Evolutionary conservation across 2,888 invertebrate genomes (phyloP).

Genomic region (Eilema sororculum): DNA sequence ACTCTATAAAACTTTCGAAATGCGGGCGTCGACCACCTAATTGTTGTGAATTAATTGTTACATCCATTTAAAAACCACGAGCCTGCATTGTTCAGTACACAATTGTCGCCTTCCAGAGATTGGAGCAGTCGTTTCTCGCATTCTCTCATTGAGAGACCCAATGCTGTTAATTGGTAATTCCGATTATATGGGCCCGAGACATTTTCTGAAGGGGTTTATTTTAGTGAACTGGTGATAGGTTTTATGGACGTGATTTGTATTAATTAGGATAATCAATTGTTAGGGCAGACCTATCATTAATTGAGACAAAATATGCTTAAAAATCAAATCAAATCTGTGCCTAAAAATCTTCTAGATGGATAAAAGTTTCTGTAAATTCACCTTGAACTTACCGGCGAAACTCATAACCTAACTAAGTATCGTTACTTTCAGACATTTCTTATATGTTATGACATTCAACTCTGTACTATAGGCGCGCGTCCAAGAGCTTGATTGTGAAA

Average conservation of each 20-base stretch:
- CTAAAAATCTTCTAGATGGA: no score
- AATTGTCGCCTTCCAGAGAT: constrained; percentile 81
- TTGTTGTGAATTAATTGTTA: constrained; percentile 87
- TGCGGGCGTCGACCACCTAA: constrained; percentile 85
- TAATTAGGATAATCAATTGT: background rate
- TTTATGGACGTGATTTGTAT: constrained; percentile 10
- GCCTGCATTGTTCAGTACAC: constrained; percentile 75
- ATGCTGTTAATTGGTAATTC: constrained; percentile 72
- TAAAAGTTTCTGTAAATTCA: no score
- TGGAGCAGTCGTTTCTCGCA: constrained; percentile 75
- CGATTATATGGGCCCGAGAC: constrained; percentile 63
- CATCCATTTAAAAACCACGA: constrained; percentile 86
- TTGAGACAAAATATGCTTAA: background rate
- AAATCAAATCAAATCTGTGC: no score
- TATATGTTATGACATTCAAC: no score
- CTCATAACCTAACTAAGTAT: no score
- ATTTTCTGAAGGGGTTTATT: constrained; percentile 33
- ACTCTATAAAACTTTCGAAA: constrained; percentile 70
- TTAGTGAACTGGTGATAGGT: constrained; percentile 30
- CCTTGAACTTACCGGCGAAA: no score
- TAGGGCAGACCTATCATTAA: no score
- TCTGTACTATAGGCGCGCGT: no score
- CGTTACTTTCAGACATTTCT: no score
- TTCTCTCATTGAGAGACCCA: constrained; percentile 71
- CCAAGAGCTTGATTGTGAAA: no score